Evolutionary conservation across 2,113 vertebrate species (phyloP), one percentile per base, ranked within the genome.

Genomic region (Antechinus stuartii): DNA sequence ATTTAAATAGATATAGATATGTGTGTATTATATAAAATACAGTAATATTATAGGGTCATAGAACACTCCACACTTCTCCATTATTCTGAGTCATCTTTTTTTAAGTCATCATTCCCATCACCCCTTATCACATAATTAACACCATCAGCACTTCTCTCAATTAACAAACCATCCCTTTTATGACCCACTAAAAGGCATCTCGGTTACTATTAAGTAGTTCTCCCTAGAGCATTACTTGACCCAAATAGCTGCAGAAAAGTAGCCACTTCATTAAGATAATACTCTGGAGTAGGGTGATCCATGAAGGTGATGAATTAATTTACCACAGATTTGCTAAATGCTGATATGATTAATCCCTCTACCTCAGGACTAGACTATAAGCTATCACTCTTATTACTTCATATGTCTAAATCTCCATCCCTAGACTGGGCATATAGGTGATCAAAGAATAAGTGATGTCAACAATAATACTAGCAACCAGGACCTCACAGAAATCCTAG

Each of bases 91-190:
- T 42, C n/a, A 42, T 84, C 68, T 84, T 84, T 61, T 54, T 76
- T 84, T 84, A 84, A 84, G 35, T 10, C 7, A 7, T 23, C 7
- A 84, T 84, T 84, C 68, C 68, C 7, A 84, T 84, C n/a, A 84
- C 68, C 19, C n/a, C 68, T 84, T 84, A 84, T 84, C n/a, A 84
- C 68, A 84, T 84, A 84, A 84, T 84, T 84, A 84, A 84, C n/a
- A 84, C 19, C 35, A 42, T 84, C 68, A 84, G 6, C n/a, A 42
- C 68, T 84, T 84, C 16, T 42, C 68, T 84, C 68, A 84, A 42
- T 84, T 84, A 84, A 84, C 35, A 42, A n/a, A 19, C 19, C n/a
- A 84, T 42, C 68, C 68, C 68, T 23, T 84, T 84, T 22, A 84
- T 84, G 68, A 84, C 68, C 19, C 68, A 23, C 14, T n/a, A 76